A percentile compares a stretch with the other conserved stretches of the same genome.
phyloP scores from a whole-genome alignment of 2,113 vertebrate genomes.

The Heterotis niloticus region DNA sequence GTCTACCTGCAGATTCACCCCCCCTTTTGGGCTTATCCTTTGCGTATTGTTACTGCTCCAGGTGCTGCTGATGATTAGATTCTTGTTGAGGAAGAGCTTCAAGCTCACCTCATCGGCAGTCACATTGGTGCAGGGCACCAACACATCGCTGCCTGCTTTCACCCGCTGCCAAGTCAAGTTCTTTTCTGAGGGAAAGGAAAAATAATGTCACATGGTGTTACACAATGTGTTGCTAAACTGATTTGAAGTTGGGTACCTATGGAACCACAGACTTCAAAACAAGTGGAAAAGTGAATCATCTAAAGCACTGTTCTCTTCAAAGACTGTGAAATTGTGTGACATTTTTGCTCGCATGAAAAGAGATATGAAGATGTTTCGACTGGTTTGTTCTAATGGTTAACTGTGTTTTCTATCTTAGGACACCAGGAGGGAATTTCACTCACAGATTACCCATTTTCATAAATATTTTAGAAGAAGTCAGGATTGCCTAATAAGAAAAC shows the following conservation, averaged over 20 bases:
- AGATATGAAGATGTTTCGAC: background rate
- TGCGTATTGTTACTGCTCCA: background rate
- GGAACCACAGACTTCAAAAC: background rate
- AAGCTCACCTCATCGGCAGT: slow-evolving; percentile 17
- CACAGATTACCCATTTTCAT: too few species aligned
- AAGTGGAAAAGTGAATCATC: slow-evolving; percentile 8
- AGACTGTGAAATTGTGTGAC: background rate
- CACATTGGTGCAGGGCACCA: slow-evolving; percentile 29
- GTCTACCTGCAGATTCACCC: background rate
- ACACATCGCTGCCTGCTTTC: background rate
- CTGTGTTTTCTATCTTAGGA: background rate
- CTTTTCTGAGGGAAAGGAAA: background rate
- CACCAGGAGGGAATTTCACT: too few species aligned
- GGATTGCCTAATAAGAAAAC: too few species aligned
- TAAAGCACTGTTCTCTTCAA: background rate
- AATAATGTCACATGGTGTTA: background rate
- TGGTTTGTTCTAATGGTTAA: background rate
- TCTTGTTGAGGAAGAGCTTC: slow-evolving; percentile 1
- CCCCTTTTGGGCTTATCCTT: background rate
- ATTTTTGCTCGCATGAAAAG: background rate
- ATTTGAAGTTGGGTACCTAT: too few species aligned
- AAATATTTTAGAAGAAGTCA: too few species aligned
- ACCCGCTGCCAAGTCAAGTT: background rate
- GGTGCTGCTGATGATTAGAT: background rate
- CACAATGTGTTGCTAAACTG: background rate